These are phyloP conservation scores for Ochotona curzoniae DNA, from an alignment of 2,113 vertebrate species.

Conservation along the genomic window DNA sequence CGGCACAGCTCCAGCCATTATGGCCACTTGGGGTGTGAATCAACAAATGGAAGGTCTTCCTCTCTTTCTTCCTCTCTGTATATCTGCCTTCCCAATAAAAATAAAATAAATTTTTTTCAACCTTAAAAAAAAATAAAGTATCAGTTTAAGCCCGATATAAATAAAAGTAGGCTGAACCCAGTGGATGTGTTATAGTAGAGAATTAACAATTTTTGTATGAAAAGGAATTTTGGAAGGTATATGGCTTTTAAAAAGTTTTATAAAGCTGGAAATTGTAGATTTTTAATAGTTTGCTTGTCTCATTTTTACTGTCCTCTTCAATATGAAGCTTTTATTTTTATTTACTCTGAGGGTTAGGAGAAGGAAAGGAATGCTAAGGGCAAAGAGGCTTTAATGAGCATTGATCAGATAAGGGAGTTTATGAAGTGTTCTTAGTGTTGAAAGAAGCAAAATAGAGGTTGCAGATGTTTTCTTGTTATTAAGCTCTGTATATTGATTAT, in stretches of 20 bases:
- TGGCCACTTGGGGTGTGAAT: too few relatives aligned
- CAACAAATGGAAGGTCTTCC: too few relatives aligned
- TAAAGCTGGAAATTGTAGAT: constrained; percentile 21
- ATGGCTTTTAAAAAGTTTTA: constrained; percentile 25
- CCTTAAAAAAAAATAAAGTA: too few relatives aligned
- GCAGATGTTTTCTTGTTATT: constrained; percentile 49
- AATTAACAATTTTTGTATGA: constrained; percentile 35
- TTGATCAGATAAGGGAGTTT: not conserved
- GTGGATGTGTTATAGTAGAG: constrained; percentile 33
- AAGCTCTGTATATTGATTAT: constrained; percentile 55
- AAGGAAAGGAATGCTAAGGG: constrained; percentile 4
- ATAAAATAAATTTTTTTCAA: too few relatives aligned
- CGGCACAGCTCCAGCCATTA: too few relatives aligned
- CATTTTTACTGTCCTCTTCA: constrained; percentile 36
- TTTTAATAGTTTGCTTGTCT: not conserved
- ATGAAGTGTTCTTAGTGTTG: constrained; percentile 42
- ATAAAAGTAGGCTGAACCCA: not conserved
- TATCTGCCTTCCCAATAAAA: too few relatives aligned
- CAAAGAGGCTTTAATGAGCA: constrained; percentile 3
- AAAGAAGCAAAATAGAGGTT: constrained; percentile 43
- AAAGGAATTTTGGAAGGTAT: constrained; percentile 22
- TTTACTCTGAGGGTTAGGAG: constrained; percentile 25
- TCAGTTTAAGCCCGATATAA: constrained; percentile 37
- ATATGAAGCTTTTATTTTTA: constrained; percentile 13
- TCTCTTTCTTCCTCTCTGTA: too few relatives aligned